Percentiles rank a stretch among this genome's conserved stretches.
Evolutionary conservation across 2,888 invertebrate species (phyloP).

Genomic region (Crematogaster levior): DNA sequence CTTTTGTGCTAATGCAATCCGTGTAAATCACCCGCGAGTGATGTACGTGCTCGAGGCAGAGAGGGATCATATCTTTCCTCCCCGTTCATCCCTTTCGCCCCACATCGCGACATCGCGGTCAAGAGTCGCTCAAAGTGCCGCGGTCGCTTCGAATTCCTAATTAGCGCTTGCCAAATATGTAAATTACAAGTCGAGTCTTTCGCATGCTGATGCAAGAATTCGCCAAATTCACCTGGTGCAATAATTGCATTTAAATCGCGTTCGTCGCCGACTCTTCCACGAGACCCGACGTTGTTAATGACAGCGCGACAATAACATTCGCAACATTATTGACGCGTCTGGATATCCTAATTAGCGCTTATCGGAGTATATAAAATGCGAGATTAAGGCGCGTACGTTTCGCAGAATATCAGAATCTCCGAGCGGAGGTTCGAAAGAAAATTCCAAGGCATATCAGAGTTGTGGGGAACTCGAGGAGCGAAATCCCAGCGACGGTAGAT

Average conservation of each 20-base stretch:
- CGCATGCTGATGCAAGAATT: background rate
- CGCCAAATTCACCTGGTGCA: background rate
- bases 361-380: slow-evolving; percentile 4
- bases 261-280: background rate
- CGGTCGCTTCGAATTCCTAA: slow-evolving; percentile 29
- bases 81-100: no score
- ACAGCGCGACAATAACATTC: slow-evolving; percentile 3
- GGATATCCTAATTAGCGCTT: slow-evolving; percentile 1
- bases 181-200: slow-evolving; percentile 23
- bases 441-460: background rate
- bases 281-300: background rate
- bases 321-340: slow-evolving; percentile 21
- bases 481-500: slow-evolving; percentile 9
- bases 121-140: slow-evolving; percentile 7
- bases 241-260: slow-evolving; percentile 32
- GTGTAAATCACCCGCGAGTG: slow-evolving; percentile 21
- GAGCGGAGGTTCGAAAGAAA: background rate
- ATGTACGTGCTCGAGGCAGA: slow-evolving; percentile 9
- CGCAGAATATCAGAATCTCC: background rate
- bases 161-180: slow-evolving; percentile 43
- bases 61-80: background rate
- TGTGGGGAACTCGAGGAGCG: background rate
- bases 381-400: background rate
- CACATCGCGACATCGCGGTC: background rate
- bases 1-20: slow-evolving; percentile 20